Evolutionary conservation across 2,113 vertebrate species (phyloP), one percentile per base, ranked within the genome.

Genomic region (Phylloscopus trochilus): DNA sequence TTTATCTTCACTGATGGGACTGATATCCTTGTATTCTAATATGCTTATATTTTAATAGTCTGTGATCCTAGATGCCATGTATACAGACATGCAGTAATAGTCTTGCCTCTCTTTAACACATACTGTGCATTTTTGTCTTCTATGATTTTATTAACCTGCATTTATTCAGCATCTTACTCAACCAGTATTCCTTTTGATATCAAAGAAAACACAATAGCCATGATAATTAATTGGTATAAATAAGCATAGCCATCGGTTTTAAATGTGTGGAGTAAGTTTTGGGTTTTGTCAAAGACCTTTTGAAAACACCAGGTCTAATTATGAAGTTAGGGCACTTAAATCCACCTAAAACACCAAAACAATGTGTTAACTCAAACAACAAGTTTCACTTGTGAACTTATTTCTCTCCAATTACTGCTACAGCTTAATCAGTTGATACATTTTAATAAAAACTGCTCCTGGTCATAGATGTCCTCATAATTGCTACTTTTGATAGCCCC

Each of bases 401-500:
- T 30, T 91, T 89, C 55, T 92, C 46, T 83, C 33, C 67, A 90
- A 80, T 94, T 94, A 94, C 47, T 79, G 63, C 51, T 92, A 41
- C 33, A 63, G 39, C 58, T 85, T 90, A 77, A 95, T 96, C 94
- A 47, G 62, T 83, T 66, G 70, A 47, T 80, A 49, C 74, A 41
- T 80, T 90, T 86, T 91, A 90, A 90, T 86, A 93, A 75, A 88
- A 94, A 93, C 37, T 31, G 77, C 81, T 93, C 13, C 82, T 93
- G 35, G 75, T 86, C 72, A 77, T 63, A 88, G 51, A 67, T 74
- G 23, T 90, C 78, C 75, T 91, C 72, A 23, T 77, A 86, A 91
- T 74, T 88, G 78, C 53, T 91, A 44, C 63, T 93, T 95, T 62
- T 86, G 79, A 63, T 95, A 74, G 39, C 39, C 55, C 63, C 28